phyloP scores from a whole-genome alignment of 2,113 vertebrate species.

The Fulica atra region DNA sequence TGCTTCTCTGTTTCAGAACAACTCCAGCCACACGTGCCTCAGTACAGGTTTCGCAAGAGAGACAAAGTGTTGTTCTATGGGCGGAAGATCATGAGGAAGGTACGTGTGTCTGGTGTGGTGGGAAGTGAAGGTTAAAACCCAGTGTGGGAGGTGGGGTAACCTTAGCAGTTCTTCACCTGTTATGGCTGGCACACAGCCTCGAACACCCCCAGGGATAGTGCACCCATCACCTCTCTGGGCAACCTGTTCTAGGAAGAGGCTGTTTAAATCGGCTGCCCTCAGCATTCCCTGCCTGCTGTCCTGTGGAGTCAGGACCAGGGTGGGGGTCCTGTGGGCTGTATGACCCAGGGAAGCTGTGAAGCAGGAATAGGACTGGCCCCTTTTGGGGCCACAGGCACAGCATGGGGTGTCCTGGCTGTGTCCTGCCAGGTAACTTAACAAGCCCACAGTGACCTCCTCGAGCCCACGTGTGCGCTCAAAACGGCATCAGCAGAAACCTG shows the following conservation, averaged over 20 bases:
- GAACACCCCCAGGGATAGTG: no score
- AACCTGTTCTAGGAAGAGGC: neutral
- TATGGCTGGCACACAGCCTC: neutral
- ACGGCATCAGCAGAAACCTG: neutral
- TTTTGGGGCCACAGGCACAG: neutral
- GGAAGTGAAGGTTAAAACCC: neutral
- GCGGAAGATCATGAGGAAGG: conserved; percentile 95
- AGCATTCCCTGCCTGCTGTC: neutral
- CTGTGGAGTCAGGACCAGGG: neutral
- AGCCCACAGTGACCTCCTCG: neutral
- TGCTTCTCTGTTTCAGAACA: conserved; percentile 71
- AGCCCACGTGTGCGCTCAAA: neutral
- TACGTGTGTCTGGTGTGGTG: neutral
- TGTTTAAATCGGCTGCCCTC: fast-evolving
- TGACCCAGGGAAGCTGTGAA: fast-evolving
- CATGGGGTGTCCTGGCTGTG: neutral
- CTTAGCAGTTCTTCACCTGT: neutral
- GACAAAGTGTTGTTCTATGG: conserved; percentile 96
- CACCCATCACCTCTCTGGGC: neutral
- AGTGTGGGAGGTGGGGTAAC: neutral
- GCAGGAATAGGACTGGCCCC: neutral
- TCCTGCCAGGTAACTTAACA: no score
- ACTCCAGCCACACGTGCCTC: conserved; percentile 76
- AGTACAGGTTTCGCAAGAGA: conserved; percentile 92
- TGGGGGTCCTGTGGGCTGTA: neutral